Conservation (phyloP, 2,888 invertebrate species). For the Agrilus biguttatus region DNA sequence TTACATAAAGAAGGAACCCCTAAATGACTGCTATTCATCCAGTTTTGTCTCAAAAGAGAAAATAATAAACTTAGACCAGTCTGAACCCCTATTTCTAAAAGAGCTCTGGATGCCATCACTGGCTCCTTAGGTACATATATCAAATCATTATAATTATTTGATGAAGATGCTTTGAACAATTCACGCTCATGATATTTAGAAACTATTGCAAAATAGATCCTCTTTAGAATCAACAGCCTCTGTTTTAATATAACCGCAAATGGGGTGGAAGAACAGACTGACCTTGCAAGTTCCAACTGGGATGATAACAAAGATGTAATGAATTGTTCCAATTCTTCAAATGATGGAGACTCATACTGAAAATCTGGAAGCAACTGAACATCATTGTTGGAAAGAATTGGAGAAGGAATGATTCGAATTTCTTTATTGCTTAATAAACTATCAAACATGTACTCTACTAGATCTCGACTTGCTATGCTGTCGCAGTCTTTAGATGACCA, state of each 20-base stretch:
- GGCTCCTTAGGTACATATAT: slow-evolving; percentile 12
- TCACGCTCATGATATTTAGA: slow-evolving; percentile 38
- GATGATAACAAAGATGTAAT: slow-evolving; percentile 35
- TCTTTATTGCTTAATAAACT: slow-evolving; percentile 39
- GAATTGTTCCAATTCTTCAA: slow-evolving; percentile 38
- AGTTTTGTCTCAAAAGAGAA: slow-evolving; percentile 42
- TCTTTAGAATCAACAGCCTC: slow-evolving; percentile 38
- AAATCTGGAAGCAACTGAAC: slow-evolving; percentile 36
- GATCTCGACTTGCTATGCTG: slow-evolving; percentile 36
- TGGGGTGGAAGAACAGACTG: slow-evolving; percentile 40
- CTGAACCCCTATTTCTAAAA: slow-evolving; percentile 45
- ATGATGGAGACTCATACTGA: slow-evolving; percentile 33
- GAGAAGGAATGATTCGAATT: slow-evolving; percentile 24
- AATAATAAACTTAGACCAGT: slow-evolving; percentile 45
- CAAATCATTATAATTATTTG: slow-evolving; percentile 7
- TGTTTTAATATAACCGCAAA: slow-evolving; percentile 40
- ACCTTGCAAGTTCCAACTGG: slow-evolving; percentile 39
- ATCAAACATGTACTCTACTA: slow-evolving; percentile 37
- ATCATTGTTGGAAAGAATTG: slow-evolving; percentile 23
- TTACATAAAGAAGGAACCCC: slow-evolving; percentile 37
- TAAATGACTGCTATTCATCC: slow-evolving; percentile 31
- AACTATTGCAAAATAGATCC: slow-evolving; percentile 41
- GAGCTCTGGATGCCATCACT: slow-evolving; percentile 34
- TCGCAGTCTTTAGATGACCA: slow-evolving; percentile 45
- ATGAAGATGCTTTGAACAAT: slow-evolving; percentile 15